Conservation (phyloP, 2,113 vertebrate species). For the Ammodytes dubius region DNA sequence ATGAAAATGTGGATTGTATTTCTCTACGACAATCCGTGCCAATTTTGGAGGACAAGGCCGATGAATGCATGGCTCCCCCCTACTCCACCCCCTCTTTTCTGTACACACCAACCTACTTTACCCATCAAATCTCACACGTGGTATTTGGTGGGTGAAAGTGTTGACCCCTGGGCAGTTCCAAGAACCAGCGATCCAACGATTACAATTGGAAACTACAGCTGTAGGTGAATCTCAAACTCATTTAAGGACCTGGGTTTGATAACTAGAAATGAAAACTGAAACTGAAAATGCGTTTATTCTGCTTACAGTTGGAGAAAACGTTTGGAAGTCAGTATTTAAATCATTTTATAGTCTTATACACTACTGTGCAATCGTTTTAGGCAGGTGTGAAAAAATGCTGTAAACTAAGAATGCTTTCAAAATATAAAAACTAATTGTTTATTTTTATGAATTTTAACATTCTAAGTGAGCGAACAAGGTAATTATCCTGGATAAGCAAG, state of each 20-base stretch:
- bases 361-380: too few species aligned
- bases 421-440: too few species aligned
- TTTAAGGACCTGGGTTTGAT: neutral
- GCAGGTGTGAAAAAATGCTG: too few species aligned
- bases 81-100: slow-evolving; percentile 33
- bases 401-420: too few species aligned
- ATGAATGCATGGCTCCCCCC: slow-evolving; percentile 46
- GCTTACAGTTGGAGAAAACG: neutral
- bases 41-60: slow-evolving; percentile 79
- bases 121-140: slow-evolving; percentile 34
- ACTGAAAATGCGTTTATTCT: neutral
- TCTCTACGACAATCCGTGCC: slow-evolving; percentile 76
- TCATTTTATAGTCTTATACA: neutral
- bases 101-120: slow-evolving; percentile 32
- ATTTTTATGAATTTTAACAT: too few species aligned
- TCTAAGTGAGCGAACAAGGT: too few species aligned
- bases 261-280: neutral
- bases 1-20: slow-evolving; percentile 80
- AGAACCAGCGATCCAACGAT: slow-evolving; percentile 3
- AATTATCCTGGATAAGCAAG: too few species aligned
- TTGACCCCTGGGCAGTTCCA: neutral
- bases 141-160: neutral
- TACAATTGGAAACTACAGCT: slow-evolving; percentile 1
- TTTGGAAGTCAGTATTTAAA: neutral
- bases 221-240: neutral